phyloP scores from a whole-genome alignment of 2,888 invertebrate species.

The Rotaria socialis region DNA sequence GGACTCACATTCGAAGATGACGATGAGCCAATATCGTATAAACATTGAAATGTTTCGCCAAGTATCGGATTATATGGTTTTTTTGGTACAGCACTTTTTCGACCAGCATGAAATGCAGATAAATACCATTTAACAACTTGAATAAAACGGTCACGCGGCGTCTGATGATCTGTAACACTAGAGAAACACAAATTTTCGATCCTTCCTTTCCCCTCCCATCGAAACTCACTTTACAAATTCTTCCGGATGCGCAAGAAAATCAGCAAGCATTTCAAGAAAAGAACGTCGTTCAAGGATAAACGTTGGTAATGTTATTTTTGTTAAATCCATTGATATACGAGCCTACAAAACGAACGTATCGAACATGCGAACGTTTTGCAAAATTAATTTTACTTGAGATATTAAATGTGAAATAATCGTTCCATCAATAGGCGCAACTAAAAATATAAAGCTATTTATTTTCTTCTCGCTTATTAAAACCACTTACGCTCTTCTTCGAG shows the following conservation, averaged over 20 bases:
- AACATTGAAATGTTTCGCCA: constrained; percentile 79
- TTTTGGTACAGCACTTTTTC: constrained; percentile 91
- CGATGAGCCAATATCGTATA: constrained; percentile 53
- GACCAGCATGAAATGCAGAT: constrained; percentile 94
- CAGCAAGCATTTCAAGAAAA: constrained; percentile 97
- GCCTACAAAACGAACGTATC: neutral
- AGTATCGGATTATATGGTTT: constrained; percentile 97
- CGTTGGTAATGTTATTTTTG: constrained; percentile 94
- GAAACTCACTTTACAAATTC: constrained; percentile 75
- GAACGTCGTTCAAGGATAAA: constrained; percentile 95
- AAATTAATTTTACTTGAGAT: constrained; percentile 66
- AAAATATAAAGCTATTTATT: neutral
- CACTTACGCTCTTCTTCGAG: constrained; percentile 39
- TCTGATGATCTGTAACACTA: constrained; percentile 81
- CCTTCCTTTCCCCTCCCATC: neutral
- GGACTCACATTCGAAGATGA: neutral
- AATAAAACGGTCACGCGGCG: constrained; percentile 82
- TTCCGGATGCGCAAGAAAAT: constrained; percentile 98
- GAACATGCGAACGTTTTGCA: too few species aligned
- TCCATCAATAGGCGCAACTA: constrained; percentile 13
- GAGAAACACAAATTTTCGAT: constrained; percentile 49
- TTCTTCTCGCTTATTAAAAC: neutral
- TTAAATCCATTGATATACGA: constrained; percentile 93
- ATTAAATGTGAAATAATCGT: constrained; percentile 84
- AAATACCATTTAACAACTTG: constrained; percentile 68